These are phyloP conservation scores for Psittacara wagleri DNA, from an alignment of 2,113 vertebrate genomes.

Conservation along the genomic window DNA sequence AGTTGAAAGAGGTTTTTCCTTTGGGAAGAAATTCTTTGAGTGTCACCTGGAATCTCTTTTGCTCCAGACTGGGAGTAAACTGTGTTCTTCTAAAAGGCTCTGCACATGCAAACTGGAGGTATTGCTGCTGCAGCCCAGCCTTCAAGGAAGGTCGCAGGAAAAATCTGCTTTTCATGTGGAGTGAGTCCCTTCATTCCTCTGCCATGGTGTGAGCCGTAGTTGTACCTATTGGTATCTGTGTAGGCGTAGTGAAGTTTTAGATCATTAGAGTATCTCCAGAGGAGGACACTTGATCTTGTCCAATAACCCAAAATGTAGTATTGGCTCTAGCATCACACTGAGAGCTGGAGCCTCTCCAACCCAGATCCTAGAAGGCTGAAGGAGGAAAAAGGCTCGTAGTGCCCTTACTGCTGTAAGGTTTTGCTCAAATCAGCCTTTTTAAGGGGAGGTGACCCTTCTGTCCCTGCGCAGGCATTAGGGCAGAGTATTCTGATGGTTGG, in stretches of 20 bases:
- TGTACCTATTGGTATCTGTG: neutral
- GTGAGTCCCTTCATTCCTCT: neutral
- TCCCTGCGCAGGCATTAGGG: rapidly evolving
- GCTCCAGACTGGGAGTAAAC: neutral
- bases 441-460: neutral
- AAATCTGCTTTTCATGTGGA: neutral
- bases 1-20: neutral
- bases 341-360: neutral
- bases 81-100: neutral
- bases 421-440: neutral
- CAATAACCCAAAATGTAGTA: rapidly evolving
- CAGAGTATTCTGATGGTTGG: neutral
- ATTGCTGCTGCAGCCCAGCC: neutral
- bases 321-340: neutral
- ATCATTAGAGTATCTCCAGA: neutral
- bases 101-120: neutral
- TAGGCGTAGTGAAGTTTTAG: neutral
- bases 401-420: neutral
- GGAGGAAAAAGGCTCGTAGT: neutral
- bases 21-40: neutral
- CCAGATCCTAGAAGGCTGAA: neutral
- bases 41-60: neutral
- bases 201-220: rapidly evolving
- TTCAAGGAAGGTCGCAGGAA: neutral
- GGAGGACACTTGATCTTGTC: neutral